phyloP scores from a whole-genome alignment of 2,113 vertebrate species.

The Gnathonemus longibarbis region DNA sequence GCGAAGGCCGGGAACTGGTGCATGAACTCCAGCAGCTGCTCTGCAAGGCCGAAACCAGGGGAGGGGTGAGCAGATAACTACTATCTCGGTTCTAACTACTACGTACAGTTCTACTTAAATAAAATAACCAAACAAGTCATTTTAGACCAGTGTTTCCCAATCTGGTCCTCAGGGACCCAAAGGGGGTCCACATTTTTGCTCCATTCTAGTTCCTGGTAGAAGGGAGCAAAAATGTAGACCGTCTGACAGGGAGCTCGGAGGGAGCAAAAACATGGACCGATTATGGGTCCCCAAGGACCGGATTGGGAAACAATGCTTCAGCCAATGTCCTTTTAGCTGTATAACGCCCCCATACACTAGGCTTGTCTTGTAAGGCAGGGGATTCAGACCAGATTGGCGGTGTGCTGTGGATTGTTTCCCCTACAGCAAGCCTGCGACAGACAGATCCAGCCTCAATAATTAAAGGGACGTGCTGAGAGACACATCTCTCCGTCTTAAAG shows the following conservation, averaged over 20 bases:
- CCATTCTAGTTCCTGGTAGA: no score
- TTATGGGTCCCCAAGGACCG: no score
- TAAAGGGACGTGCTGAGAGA: background rate
- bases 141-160: background rate
- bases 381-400: background rate
- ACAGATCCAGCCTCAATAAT: background rate
- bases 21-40: constrained; percentile 93
- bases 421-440: background rate
- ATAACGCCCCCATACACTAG: background rate
- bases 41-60: constrained; percentile 49
- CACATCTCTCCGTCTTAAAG: background rate
- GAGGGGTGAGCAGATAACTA: background rate
- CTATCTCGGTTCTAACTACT: background rate
- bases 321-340: background rate
- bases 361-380: background rate
- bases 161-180: no score
- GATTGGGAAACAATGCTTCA: no score
- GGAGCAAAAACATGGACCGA: no score
- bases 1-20: constrained; percentile 94
- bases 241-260: no score
- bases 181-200: no score
- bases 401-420: background rate
- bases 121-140: background rate
- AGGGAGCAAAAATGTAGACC: no score
- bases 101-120: background rate